These are phyloP conservation scores for Lepidurus packardi DNA, from an alignment of 1,140 invertebrate genomes.

Conservation along the genomic window DNA sequence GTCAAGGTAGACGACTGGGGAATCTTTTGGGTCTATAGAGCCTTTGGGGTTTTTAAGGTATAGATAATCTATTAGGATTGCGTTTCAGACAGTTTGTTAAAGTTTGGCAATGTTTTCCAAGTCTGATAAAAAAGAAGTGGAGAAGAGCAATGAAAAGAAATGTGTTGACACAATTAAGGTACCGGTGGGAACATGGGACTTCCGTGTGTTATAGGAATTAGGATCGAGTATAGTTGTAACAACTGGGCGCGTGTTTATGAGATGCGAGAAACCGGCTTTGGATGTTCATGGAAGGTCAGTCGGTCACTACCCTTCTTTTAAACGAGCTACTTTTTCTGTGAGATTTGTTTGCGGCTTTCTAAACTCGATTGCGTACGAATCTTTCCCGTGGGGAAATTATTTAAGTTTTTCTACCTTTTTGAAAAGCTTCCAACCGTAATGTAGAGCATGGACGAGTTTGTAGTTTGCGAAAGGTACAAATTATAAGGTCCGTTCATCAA, in stretches of 20 bases:
- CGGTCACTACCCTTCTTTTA: neutral
- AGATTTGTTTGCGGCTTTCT: neutral
- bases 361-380: neutral
- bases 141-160: too few species aligned
- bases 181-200: too few species aligned
- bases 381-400: neutral
- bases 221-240: too few species aligned
- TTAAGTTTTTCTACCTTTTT: too few species aligned
- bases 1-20: constrained; percentile 4
- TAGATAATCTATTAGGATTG: too few species aligned
- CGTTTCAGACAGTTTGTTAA: neutral
- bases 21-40: neutral
- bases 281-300: neutral
- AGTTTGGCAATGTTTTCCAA: neutral
- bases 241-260: neutral
- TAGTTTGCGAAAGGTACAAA: too few species aligned
- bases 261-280: neutral
- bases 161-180: too few species aligned
- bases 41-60: neutral
- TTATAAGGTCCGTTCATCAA: too few species aligned
- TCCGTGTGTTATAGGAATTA: too few species aligned
- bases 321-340: neutral
- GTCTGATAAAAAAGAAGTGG: too few species aligned
- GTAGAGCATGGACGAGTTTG: too few species aligned
- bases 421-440: too few species aligned